Base-by-base conservation (phyloP, 2,113 vertebrate species). In the Chaetodon trifascialis region DNA sequence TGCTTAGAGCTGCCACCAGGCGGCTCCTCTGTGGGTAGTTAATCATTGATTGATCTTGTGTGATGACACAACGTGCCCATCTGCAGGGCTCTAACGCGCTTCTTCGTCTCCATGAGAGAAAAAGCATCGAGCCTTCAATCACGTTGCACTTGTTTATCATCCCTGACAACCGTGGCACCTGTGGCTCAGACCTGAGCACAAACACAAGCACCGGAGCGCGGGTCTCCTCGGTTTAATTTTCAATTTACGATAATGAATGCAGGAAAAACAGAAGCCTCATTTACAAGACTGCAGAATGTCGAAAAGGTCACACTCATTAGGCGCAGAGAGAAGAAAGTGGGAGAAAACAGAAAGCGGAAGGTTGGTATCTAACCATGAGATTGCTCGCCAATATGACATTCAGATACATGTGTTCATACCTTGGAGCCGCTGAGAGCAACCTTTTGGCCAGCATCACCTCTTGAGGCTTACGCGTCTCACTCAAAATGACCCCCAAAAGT, bases 251-350 rank as follows among this genome's bases (percentile, higher is more conserved):
- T 72, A 65, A 91, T 79, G 71, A 88, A 44, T 76, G 65, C 38
- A 34, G 60, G 36, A 49, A 67, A 80, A 85, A 81, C 67, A 36
- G 46, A 46, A 38, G 56, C 76, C 68, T 84, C 25, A 7, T 82
- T 85, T 83, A 73, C 9, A 58, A 52, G 25, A 82, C 80, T 59
- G 34, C 4, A 51, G 52, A 76, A 70, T 66, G 71, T 65, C 0
- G 17, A 58, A 89, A 88, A 87, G 86, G 90, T 88, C 86, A 89
- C 8, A 8, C 51, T 86, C 85, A 88, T 91, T 87, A 85, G 76
- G 34, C 4, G 10, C 34, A 15, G 40, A 59, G 54, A 58, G 17
- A 42, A 76, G 44, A 58, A 54, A 30, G 36, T 17, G 5, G 19
- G 11, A 73, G 74, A 16, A 47, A 56, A 47, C 40, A 79, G 49